Evolutionary conservation across 2,797 vertebrate genomes (phyloP), one percentile per base, ranked within the genome.

Genomic region (Pseudopleuronectes americanus): DNA sequence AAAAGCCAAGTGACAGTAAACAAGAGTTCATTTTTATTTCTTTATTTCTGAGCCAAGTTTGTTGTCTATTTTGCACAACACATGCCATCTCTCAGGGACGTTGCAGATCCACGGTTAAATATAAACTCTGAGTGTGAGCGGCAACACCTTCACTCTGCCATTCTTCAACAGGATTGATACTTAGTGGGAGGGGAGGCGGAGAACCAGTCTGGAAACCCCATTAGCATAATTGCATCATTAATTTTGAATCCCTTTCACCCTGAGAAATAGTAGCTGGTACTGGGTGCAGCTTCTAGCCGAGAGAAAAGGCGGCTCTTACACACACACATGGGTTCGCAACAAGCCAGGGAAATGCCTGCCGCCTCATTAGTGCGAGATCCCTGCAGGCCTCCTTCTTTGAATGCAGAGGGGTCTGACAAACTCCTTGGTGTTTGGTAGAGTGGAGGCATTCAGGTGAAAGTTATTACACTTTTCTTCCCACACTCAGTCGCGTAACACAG

Each of bases 221-320:
- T 92, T 93, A 88, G 86, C 90, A 93, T 92, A 94, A 94, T 92
- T 88, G 88, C 89, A 91, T 91, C 92, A 94, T 94, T 93, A 94
- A 92, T 89, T 92, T 88, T 81, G 77, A 85, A 85, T 87, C 87
- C 80, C 71, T 90, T 92, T 90, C 82, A 90, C 58, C 87, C 53
- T 67, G 68, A 83, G 85, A 86, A 91, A 91, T 56, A 83, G 87
- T 85, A 79, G 88, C 90, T 89, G 91, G 89, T 89, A 77, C 74
- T 70, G 76, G 77, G 73, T 78, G 79, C 64, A 79, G 85, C 79
- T 80, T 85, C 77, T 53, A 68, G 80, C 79, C 65, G 52, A 77
- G 83, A 84, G 81, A 90, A 90, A 90, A 82, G 75, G 77, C 72
- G 75, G 77, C 72, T 83, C 73, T 82, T 82, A 87, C 80, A 90